A percentile compares a stretch with the other conserved stretches of the same genome.
Conservation (phyloP, 2,888 invertebrate genomes). For the Rutpela maculata region DNA sequence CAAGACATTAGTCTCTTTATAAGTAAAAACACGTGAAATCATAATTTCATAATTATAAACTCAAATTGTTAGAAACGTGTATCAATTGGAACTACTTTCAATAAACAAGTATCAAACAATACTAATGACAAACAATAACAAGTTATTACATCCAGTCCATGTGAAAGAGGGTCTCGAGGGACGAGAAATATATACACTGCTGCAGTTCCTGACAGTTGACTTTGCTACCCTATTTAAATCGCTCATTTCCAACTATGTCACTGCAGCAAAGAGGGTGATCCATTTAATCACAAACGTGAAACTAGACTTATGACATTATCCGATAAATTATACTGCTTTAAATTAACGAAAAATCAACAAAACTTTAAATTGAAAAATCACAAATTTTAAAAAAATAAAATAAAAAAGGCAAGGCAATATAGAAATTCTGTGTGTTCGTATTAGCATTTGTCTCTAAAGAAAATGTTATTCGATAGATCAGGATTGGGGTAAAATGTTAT, state of each 20-base stretch:
- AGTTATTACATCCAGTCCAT: slow-evolving; percentile 61
- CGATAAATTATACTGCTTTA: neutral
- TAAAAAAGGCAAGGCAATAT: too few relatives aligned
- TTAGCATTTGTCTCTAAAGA: too few relatives aligned
- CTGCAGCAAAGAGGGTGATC: slow-evolving; percentile 54
- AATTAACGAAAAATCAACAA: too few relatives aligned
- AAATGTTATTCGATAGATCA: too few relatives aligned
- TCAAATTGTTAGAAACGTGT: neutral
- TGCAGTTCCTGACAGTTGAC: slow-evolving; percentile 57
- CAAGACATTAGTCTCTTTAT: too few relatives aligned
- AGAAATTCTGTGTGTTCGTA: too few relatives aligned
- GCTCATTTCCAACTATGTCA: slow-evolving; percentile 55
- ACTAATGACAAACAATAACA: slow-evolving; percentile 63
- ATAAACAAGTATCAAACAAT: slow-evolving; percentile 57
- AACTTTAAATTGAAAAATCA: too few relatives aligned
- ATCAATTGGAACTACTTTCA: slow-evolving; percentile 51
- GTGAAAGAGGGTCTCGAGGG: slow-evolving; percentile 54
- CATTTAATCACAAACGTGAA: slow-evolving; percentile 43
- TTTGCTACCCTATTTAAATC: slow-evolving; percentile 57
- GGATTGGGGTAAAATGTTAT: too few relatives aligned
- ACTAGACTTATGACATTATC: slow-evolving; percentile 27
- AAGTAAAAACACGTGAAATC: too few relatives aligned
- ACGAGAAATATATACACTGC: slow-evolving; percentile 45
- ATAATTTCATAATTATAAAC: neutral
- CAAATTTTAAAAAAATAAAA: too few relatives aligned